Evolutionary conservation across 2,888 invertebrate species (phyloP), one percentile per base, ranked within the genome.

Genomic region (Amphipoea lucens): DNA sequence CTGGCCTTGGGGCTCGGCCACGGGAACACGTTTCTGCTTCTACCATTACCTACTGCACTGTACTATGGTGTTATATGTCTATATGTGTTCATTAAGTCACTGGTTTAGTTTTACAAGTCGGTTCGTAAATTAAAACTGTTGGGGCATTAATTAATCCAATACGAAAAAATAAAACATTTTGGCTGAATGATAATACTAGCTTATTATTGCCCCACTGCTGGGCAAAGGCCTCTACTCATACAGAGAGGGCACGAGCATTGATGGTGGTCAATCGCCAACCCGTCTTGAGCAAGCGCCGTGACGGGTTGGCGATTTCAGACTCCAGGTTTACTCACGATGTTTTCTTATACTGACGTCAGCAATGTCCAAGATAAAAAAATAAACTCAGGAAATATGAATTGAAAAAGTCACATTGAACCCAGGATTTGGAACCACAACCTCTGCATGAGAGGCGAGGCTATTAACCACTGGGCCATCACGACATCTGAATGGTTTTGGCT

Each of bases 1-100:
- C 23, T 80, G 83, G 74, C 89, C 90, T 87, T 87, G 87, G 83
- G 74, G 90, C 90, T 87, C 85, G 87, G 81, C 40, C 74, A 17
- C 36, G 54, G 20, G 51, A 69, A 66, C 69, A 63, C 29, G 70
- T 40, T 62, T 72, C 62, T 63, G 71, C 70, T n/a, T 62, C 57
- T 73, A 79, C 70, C 40, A 70, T 42, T 70, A 68, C 51, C 51
- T 76, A 48, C 20, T 40, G 48, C 48, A 62, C 42, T 45, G 12
- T 69, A n/a, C 1, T 48, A 40, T 60, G 36, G 51, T 67, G 66
- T 57, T 80, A 51, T 6, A 66, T 40, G 63, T 45, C n/a, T 57
- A 9, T 57, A 51, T 62, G 77, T 74, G 67, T 11, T 71, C 40
- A 71, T 84, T 76, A 40, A 65, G 76, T 65, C 40, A 76, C 63